phyloP scores from a whole-genome alignment of 2,888 invertebrate genomes.

The Dasypogon diadema region DNA sequence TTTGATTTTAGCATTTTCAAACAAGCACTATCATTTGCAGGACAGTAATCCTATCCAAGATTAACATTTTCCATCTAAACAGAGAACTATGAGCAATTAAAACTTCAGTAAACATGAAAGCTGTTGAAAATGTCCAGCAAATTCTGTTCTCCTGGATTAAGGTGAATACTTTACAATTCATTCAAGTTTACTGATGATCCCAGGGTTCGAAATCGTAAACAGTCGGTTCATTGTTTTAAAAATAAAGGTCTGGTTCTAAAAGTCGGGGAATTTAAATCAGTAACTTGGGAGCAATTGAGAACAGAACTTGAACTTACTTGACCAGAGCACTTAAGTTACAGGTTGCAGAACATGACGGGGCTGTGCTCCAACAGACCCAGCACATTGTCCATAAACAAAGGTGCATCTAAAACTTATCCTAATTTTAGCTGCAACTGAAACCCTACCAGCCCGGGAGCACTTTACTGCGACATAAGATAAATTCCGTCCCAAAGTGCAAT shows the following conservation, averaged over 20 bases:
- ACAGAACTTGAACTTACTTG: slow-evolving; percentile 26
- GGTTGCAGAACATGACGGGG: slow-evolving; percentile 1
- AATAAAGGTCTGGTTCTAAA: not conserved
- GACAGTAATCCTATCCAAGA: not conserved
- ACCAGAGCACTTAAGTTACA: not conserved
- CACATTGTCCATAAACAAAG: slow-evolving; percentile 40
- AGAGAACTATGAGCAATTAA: not conserved
- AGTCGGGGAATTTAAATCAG: not conserved
- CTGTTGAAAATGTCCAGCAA: not conserved
- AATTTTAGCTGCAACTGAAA: slow-evolving; percentile 24
- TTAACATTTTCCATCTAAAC: not conserved
- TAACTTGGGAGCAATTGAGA: slow-evolving; percentile 7
- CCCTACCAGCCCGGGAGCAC: slow-evolving; percentile 6
- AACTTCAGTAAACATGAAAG: not conserved
- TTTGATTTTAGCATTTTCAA: not conserved
- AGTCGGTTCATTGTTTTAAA: slow-evolving; percentile 1
- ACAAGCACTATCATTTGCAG: not conserved
- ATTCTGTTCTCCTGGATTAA: not conserved
- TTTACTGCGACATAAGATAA: slow-evolving; percentile 32
- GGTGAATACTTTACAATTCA: not conserved
- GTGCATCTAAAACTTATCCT: slow-evolving; percentile 26
- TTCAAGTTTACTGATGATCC: not conserved
- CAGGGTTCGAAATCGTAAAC: not conserved
- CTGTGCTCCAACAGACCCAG: not conserved
- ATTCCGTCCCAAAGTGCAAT: slow-evolving; percentile 33